Base-by-base conservation (phyloP, 1,140 invertebrate genomes). In the Bombus fervidus region DNA sequence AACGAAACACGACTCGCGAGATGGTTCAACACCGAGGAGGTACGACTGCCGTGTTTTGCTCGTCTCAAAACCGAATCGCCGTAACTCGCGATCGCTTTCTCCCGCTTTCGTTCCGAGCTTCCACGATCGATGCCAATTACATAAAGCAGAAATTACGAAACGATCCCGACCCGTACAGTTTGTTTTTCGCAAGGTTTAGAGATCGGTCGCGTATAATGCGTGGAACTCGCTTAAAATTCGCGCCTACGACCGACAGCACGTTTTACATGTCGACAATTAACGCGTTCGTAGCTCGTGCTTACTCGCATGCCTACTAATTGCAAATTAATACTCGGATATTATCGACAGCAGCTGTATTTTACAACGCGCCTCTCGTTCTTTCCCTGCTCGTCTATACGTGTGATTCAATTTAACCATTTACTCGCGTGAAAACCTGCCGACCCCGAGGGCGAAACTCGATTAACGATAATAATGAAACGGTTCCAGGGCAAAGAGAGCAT, bases 141-240 rank as follows among this genome's bases (percentile, higher is more conserved):
- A 57, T 83, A 83, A 83, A 83, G 18, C 73, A 69, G 62, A 69
- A 83, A 83, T 83, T 83, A 83, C 74, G 73, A 66, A 77, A 83
- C 73, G 37, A 62, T 2, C n/a, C 18, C 66, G 8, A 9, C 15
- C 31, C 5, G 34, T n/a, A 10, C 41, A 15, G 25, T 43, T 69
- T 53, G 31, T 76, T 69, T 66, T 62, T 83, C 62, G 43, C 41
- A 41, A 18, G 28, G 31, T 77, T 64, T n/a, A 25, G 3, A 41
- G 41, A 10, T 5, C 43, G n/a, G n/a, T 12, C 39, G 3, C 37
- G n/a, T n/a, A 28, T 76, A 10, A 34, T 31, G 62, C 37, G 37
- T 15, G 59, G 25, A 83, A 77, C 72, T 37, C 53, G 9, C 4
- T 71, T 53, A 62, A 66, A 73, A 81, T 72, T 76, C 31, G 41